Evolutionary conservation across 2,797 vertebrate species (phyloP), one percentile per base, ranked within the genome.

Genomic region (Spizella passerina): DNA sequence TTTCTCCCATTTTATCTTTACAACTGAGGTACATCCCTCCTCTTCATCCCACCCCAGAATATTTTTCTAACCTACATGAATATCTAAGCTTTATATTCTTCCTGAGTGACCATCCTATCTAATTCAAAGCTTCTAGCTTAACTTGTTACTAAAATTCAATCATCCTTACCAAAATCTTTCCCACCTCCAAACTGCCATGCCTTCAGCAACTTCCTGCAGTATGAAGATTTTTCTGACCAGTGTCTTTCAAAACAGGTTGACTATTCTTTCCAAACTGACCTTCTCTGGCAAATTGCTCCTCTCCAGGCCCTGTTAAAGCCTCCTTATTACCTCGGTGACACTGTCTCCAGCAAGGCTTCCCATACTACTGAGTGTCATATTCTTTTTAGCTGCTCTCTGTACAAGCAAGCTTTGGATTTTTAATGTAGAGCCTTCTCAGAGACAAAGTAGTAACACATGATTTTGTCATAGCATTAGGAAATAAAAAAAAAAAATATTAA

Each of bases 401-500:
- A 36, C 9, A 66, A 30, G 4, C 0, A 0, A 60, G 14, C 34
- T 19, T 44, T 0, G 0, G 12, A 10, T 18, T 79, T 84, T 63
- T 18, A 49, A 6, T 15, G 8, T 41, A 77, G 52, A 49, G 10
- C 32, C 61, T 39, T 12, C 21, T 47, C 53, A 34, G 4, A 69
- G 5, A 72, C 6, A 41, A 72, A 41, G 24, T 6, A 5, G 12
- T 36, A 71, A 60, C 24, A 43, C 1, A 1, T 9, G 15, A 36
- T 68, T 86, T 73, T 80, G 26, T 24, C 41, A 26, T 6, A 23
- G 3, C 5, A 41, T 41, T 41, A 41, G 39, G 20, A 50, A 20
- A 50, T n/a, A n/a, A n/a, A n/a, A 10, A 5, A 16, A 39, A 56
- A 55, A 53, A 71, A 30, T 1, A 29, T 6, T 34, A 52, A 63